Evolutionary conservation across 1,140 invertebrate species (phyloP).

Genomic region (Saccostrea glomerata): DNA sequence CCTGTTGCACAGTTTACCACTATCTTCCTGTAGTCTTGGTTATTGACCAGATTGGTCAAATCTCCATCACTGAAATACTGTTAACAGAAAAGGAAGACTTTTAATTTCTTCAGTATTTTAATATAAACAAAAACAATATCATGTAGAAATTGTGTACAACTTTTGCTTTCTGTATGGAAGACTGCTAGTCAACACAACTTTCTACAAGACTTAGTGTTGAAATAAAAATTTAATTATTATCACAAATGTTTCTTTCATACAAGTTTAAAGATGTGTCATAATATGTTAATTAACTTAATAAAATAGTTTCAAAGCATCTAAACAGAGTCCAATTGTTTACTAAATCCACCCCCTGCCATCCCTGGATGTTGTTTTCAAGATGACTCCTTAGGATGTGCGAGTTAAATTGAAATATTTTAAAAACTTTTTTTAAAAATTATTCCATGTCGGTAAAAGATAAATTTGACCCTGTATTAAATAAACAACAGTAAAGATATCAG

Average conservation of each 20-base stretch:
- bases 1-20: background rate
- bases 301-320: too few species aligned
- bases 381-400: too few species aligned
- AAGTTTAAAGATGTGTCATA: background rate
- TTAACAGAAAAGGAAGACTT: background rate
- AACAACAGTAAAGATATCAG: background rate
- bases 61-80: background rate
- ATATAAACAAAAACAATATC: conserved; percentile 13
- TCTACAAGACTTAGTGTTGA: background rate
- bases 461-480: background rate
- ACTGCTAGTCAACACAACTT: conserved; percentile 9
- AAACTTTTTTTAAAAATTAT: background rate
- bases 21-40: too few species aligned
- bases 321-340: too few species aligned
- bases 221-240: background rate
- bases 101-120: background rate
- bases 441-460: background rate
- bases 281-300: background rate
- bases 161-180: conserved; percentile 40
- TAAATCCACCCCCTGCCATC: too few species aligned
- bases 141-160: conserved; percentile 21
- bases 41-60: background rate
- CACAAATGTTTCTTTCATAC: background rate
- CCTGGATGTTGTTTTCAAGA: too few species aligned
- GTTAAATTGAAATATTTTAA: background rate